phyloP scores from a whole-genome alignment of 2,888 invertebrate species.

The Thyatira batis region DNA sequence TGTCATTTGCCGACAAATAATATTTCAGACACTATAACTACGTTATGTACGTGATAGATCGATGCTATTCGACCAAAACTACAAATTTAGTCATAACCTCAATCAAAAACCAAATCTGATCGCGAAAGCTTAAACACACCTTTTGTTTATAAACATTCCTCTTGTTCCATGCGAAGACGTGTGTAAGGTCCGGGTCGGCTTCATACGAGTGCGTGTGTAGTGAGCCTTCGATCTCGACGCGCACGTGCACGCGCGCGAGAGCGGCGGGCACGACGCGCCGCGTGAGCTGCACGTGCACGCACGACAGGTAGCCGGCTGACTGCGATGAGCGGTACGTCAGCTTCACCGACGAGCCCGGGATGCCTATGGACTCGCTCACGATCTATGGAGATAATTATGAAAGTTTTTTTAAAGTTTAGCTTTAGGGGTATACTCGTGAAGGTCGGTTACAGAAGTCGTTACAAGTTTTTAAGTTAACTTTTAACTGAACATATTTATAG shows the following conservation, averaged over 20 bases:
- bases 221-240: conserved; percentile 96
- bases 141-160: conserved; percentile 98
- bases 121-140: conserved; percentile 61
- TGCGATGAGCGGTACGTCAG: conserved; percentile 98
- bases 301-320: conserved; percentile 96
- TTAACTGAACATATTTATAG: too few species aligned
- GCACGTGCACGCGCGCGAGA: conserved; percentile 94
- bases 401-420: conserved; percentile 10
- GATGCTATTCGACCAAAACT: too few species aligned
- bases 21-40: too few species aligned
- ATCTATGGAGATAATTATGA: conserved; percentile 85
- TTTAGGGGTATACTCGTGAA: neutral
- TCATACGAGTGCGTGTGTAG: conserved; percentile 96
- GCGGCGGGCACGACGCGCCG: conserved; percentile 90
- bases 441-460: neutral
- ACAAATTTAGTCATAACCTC: neutral
- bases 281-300: conserved; percentile 94
- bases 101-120: too few species aligned
- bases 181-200: conserved; percentile 96
- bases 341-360: conserved; percentile 96
- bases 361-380: conserved; percentile 96
- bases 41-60: too few species aligned
- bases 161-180: conserved; percentile 99
- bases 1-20: too few species aligned
- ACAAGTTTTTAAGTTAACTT: too few species aligned